Evolutionary conservation across 2,888 invertebrate species (phyloP).

Genomic region (Drosophila longiperda): DNA sequence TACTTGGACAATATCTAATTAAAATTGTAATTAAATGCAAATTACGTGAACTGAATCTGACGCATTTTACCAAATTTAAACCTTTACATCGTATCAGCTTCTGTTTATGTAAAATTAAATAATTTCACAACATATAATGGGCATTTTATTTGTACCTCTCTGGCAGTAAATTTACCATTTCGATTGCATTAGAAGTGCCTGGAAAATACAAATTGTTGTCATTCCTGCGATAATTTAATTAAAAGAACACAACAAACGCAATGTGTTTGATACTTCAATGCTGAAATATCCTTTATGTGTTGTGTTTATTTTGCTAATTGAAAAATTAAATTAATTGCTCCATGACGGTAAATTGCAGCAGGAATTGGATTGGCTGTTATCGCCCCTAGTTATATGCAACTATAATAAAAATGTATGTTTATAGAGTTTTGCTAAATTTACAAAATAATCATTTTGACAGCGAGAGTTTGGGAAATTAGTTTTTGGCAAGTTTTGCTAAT

Average conservation of each 20-base stretch:
- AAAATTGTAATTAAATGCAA: neutral
- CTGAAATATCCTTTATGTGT: conserved; percentile 18
- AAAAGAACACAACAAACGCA: conserved; percentile 46
- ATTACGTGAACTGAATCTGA: neutral
- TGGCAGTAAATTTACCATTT: neutral
- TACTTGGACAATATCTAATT: neutral
- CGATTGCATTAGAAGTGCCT: neutral
- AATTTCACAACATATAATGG: conserved; percentile 1
- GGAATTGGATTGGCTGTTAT: conserved; percentile 30
- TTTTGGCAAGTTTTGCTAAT: neutral
- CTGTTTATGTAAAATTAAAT: neutral
- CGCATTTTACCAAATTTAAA: neutral
- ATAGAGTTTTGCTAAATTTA: neutral
- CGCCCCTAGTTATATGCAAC: conserved; percentile 5
- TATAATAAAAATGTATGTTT: conserved; percentile 14
- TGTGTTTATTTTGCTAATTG: conserved; percentile 63
- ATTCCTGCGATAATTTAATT: conserved; percentile 52
- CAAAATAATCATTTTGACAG: neutral
- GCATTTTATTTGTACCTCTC: neutral
- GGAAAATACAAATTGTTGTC: conserved; percentile 43
- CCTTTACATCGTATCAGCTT: neutral
- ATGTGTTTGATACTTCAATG: conserved; percentile 26
- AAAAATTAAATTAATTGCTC: conserved; percentile 59
- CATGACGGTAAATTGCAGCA: conserved; percentile 17
- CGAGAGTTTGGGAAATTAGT: neutral